A percentile compares a stretch with the other conserved stretches of the same genome.
These are phyloP conservation scores for Bubo scandiacus DNA, from an alignment of 2,113 vertebrate species.

Conservation along the genomic window DNA sequence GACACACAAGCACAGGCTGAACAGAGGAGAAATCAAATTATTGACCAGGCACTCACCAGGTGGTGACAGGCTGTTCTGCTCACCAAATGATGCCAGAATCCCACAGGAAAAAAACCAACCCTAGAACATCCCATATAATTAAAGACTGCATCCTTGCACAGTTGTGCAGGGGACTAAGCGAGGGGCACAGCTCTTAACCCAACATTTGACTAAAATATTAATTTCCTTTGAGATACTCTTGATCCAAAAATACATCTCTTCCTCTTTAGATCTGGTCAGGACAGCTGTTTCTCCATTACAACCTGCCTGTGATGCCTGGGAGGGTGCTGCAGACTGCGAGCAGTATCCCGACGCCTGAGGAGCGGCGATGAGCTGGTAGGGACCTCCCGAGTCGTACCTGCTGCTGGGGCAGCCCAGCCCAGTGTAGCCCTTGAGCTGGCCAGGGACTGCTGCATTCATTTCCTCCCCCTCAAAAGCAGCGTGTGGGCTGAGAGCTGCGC, in stretches of 20 bases:
- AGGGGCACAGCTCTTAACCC: background rate
- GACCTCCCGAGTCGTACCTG: background rate
- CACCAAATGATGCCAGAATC: background rate
- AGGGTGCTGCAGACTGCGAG: background rate
- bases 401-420: background rate
- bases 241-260: background rate
- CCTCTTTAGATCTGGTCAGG: background rate
- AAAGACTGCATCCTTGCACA: background rate
- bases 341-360: fast-evolving
- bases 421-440: fast-evolving
- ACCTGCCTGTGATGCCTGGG: background rate
- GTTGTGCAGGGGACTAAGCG: background rate
- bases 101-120: background rate
- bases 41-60: background rate
- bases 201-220: background rate
- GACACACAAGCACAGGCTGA: background rate
- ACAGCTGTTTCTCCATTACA: background rate
- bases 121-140: background rate
- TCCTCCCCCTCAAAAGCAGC: background rate
- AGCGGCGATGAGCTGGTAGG: background rate
- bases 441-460: background rate
- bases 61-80: background rate
- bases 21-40: background rate
- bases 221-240: background rate
- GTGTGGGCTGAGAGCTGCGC: fast-evolving